Evolutionary conservation across 2,113 vertebrate species (phyloP).

Genomic region (Heloderma charlesbogerti): DNA sequence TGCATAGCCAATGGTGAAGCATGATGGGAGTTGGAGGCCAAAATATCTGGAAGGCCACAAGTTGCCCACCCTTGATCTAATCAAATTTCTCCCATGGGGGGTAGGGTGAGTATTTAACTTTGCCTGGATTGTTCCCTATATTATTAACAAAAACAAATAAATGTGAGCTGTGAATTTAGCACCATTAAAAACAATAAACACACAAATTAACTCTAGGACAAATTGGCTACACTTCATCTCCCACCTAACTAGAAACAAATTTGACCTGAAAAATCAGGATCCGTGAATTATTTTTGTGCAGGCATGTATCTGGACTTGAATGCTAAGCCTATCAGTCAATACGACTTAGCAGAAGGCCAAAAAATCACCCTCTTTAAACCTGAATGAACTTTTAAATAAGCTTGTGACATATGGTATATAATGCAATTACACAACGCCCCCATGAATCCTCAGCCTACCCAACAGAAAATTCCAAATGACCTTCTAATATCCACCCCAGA

Average conservation of each 20-base stretch:
- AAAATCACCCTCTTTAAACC: constrained; percentile 24
- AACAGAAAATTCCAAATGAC: constrained; percentile 55
- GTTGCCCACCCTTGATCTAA: neutral
- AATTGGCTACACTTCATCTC: neutral
- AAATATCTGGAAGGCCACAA: too few species aligned
- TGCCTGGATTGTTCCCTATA: neutral
- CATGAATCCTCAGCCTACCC: constrained; percentile 44
- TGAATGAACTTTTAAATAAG: constrained; percentile 54
- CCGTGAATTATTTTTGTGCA: constrained; percentile 15
- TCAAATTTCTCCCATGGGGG: neutral
- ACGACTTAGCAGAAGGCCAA: constrained; percentile 34
- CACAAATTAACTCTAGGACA: neutral
- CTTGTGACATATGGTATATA: constrained; percentile 43
- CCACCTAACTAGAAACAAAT: neutral
- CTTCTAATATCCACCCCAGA: constrained; percentile 39
- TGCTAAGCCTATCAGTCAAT: constrained; percentile 3
- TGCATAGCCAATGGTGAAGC: too few species aligned
- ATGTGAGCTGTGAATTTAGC: neutral
- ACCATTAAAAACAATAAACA: neutral
- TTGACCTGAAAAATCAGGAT: constrained; percentile 22
- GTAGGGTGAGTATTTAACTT: neutral
- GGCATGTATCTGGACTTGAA: neutral
- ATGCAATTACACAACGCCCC: constrained; percentile 33
- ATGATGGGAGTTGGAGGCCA: too few species aligned
- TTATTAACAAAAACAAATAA: neutral